These are phyloP conservation scores for Siniperca scherzeri DNA, from an alignment of 2,797 vertebrate species.

Conservation along the genomic window DNA sequence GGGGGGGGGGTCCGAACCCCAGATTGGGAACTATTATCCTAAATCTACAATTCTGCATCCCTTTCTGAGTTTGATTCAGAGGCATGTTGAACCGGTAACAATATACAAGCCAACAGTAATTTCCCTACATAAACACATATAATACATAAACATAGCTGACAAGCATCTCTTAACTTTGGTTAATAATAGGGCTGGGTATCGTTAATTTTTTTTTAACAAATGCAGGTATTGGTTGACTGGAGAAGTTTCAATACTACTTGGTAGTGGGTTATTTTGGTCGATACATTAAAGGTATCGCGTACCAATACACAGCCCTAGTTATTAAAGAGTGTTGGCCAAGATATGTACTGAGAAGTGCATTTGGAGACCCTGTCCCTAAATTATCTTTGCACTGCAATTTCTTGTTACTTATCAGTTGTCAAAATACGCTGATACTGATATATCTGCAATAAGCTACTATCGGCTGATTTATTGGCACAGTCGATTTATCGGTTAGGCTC, in stretches of 20 bases:
- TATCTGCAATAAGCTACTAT: neutral
- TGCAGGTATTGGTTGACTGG: no score
- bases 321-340: no score
- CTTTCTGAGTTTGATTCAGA: no score
- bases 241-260: no score
- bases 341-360: neutral
- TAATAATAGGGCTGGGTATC: neutral
- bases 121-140: neutral
- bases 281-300: no score
- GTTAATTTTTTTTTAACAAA: no score
- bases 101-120: neutral
- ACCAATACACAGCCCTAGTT: no score
- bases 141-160: neutral
- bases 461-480: neutral
- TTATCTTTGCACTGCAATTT: neutral
- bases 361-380: neutral
- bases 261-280: no score
- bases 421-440: neutral
- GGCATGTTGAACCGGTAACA: neutral
- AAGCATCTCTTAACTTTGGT: neutral
- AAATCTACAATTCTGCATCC: neutral
- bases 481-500: neutral
- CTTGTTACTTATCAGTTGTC: accelerated
- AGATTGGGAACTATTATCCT: neutral
- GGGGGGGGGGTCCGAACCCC: no score